Evolutionary conservation across 2,113 vertebrate species (phyloP), one percentile per base, ranked within the genome.

Genomic region (Phocoena sinus): DNA sequence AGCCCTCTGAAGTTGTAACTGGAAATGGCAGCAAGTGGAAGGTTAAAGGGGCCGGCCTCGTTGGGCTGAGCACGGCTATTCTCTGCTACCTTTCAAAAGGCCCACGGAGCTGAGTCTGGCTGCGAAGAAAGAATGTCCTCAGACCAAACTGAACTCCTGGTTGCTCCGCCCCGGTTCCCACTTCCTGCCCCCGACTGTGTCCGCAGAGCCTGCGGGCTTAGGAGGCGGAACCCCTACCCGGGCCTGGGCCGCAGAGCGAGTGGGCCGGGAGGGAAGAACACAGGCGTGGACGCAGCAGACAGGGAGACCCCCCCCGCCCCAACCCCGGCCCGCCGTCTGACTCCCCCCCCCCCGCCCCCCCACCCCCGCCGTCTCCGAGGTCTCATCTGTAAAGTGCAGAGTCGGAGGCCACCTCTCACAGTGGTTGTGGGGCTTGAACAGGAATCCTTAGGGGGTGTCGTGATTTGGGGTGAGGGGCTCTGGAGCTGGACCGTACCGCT

Each of bases 1-100:
- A 83, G 58, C 85, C 68, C 82, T 98, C 97, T 98, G 98, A 98
- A 98, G 98, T 97, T 56, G 6, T 94, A 44, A 91, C 97, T 98
- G 97, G 90, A 97, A 97, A 98, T 88, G 83, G 65, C 96, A 97
- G 97, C 86, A 26, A 33, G 62, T 84, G 93, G 92, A 96, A 93
- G 82, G 94, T 97, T 65, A 97, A 87, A 96, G 98, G 68, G 97
- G 74, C 94, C 20, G 21, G 94, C 92, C 87, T 65, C 13, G 1
- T 23, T 76, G 96, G 96, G 91, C 97, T 18, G n/a, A 79, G 88
- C 81, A 5, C 71, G 74, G 91, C 95, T 80, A 84, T 88, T 94
- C 94, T 94, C 89, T 53, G 9, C 94, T 62, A 74, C 92, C 86
- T 95, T 97, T 95, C 92, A 92, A 94, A 96, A 96, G 95, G 87